Base-by-base conservation (phyloP, 1,140 invertebrate genomes). In the Leptinotarsa defecta region DNA sequence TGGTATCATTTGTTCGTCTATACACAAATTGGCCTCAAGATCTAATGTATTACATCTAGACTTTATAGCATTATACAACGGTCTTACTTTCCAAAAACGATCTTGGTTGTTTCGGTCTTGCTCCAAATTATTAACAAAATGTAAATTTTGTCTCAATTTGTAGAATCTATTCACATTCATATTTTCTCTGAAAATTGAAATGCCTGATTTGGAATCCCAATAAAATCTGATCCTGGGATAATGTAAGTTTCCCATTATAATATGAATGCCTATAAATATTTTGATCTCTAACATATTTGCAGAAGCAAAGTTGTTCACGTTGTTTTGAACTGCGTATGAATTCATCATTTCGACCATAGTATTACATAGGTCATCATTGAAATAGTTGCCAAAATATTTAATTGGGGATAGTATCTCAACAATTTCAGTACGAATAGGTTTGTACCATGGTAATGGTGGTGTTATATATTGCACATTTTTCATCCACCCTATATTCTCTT, bases 1-100 rank as follows among this genome's bases (percentile, higher is more conserved):
- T 27, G 74, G 74, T 17, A 74, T 34, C 67, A 74, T 74, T 57
- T 70, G 74, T 68, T 52, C 49, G 17, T 52, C 49, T 15, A 57
- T 57, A 57, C 49, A 57, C 13, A 57, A 57, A 15, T 57, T 57
- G 13, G 13, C 3, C n/a, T 17, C 49, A 57, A 57, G 49, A n/a
- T 57, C 49, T 57, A n/a, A n/a, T 57, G 13, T n/a, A 3, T 57
- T 13, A 57, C 49, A 57, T 57, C n/a, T 57, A 57, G 49, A 57
- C n/a, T n/a, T 57, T 13, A 57, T 13, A n/a, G 15, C 49, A 57
- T 57, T 57, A 57, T 57, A 57, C 4, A 57, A 57, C n/a, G 49
- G 13, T 57, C 13, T 52, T 15, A 52, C 17, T n/a, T 57, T 57
- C 13, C 49, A n/a, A 57, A 57, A 57, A 57, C 49, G 49, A 57